These are phyloP conservation scores for Acanthopleura granulata DNA, from an alignment of 2,888 invertebrate species.

Conservation along the genomic window DNA sequence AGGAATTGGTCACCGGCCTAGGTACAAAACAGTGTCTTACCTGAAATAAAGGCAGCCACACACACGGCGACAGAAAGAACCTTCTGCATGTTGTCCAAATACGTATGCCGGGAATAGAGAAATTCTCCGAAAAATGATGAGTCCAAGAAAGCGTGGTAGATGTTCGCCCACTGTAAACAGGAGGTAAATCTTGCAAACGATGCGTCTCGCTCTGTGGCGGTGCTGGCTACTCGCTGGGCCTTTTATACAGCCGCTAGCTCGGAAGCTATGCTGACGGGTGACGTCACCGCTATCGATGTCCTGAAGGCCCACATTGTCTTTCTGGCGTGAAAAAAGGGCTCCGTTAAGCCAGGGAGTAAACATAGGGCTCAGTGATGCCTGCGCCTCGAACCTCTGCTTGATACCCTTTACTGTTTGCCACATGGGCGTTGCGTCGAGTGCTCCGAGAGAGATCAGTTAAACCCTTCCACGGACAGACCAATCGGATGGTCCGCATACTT, in stretches of 20 bases:
- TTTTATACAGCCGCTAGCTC: background rate
- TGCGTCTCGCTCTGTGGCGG: background rate
- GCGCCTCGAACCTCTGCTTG: background rate
- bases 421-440: background rate
- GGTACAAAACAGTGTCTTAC: background rate
- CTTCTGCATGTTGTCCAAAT: background rate
- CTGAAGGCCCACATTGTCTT: slow-evolving; percentile 1
- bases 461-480: background rate
- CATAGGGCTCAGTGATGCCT: background rate
- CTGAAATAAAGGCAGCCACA: background rate
- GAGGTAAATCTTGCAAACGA: background rate
- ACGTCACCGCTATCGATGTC: background rate
- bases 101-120: background rate
- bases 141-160: background rate
- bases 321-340: slow-evolving; percentile 11
- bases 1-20: background rate
- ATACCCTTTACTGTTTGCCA: background rate
- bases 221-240: background rate
- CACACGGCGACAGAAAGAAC: background rate
- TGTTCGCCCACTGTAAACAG: background rate
- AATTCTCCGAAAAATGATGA: background rate
- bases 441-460: background rate
- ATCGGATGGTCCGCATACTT: too few relatives aligned
- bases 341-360: background rate
- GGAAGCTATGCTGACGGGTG: background rate